A percentile compares a stretch with the other conserved stretches of the same genome.
Conservation (phyloP, 2,113 vertebrate genomes). For the Chunga burmeisteri region DNA sequence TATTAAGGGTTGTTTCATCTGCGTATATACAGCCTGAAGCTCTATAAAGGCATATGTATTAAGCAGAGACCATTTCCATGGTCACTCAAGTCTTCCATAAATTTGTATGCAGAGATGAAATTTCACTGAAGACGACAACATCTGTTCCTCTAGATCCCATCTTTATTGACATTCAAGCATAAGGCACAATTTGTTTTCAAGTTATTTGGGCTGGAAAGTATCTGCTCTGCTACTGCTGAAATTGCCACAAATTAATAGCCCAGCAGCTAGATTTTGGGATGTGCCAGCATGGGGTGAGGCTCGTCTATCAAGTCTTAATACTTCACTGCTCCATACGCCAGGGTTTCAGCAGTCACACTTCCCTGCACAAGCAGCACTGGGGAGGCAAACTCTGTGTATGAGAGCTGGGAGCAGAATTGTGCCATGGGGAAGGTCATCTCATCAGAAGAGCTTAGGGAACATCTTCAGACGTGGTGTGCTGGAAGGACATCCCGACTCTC, state of each 20-base stretch:
- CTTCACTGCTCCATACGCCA: not conserved
- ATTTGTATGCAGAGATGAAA: not conserved
- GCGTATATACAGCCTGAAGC: not conserved
- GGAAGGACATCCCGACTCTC: not conserved
- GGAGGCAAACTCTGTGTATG: not conserved
- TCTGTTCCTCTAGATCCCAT: not conserved
- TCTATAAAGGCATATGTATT: not conserved
- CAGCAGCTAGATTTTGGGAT: not conserved
- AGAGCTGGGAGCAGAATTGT: not conserved
- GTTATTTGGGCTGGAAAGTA: not conserved
- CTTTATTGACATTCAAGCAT: not conserved
- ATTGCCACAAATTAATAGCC: not conserved
- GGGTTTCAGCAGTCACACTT: not conserved
- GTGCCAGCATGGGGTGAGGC: not conserved
- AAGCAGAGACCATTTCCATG: not conserved
- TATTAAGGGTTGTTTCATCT: not conserved
- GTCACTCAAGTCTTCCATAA: not conserved
- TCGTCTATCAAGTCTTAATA: not conserved
- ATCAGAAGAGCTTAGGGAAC: not conserved
- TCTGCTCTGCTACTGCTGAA: not conserved
- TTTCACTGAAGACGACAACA: not conserved
- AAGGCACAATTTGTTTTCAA: not conserved
- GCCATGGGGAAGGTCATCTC: not conserved
- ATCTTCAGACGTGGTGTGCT: not conserved
- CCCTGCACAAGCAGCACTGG: not conserved